Evolutionary conservation across 1,140 invertebrate species (phyloP).

Genomic region (Zelostemma sp.): DNA sequence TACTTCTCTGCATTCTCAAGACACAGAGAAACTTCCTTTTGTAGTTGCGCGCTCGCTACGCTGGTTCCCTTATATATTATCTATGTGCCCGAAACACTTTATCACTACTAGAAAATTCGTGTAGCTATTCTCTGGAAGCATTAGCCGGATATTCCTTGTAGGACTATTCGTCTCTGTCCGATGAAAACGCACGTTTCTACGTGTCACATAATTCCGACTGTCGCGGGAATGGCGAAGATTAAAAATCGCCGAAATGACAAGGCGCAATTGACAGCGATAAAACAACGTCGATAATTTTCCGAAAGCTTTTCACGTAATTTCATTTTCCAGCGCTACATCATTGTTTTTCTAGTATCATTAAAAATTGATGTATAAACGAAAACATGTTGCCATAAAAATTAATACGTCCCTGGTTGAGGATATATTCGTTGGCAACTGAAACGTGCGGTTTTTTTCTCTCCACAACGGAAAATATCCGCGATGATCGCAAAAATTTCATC

Average conservation of each 20-base stretch:
- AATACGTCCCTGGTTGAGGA: too few relatives aligned
- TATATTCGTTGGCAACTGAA: too few relatives aligned
- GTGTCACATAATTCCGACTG: slow-evolving; percentile 45
- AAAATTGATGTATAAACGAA: too few relatives aligned
- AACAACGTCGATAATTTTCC: slow-evolving; percentile 11
- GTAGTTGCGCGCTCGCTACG: slow-evolving; percentile 24
- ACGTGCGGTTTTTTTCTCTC: too few relatives aligned
- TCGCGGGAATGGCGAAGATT: slow-evolving; percentile 37
- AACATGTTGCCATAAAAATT: too few relatives aligned
- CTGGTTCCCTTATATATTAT: slow-evolving; percentile 22
- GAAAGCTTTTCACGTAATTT: too few relatives aligned
- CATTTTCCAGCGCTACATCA: too few relatives aligned
- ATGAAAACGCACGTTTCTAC: slow-evolving; percentile 47
- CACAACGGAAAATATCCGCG: too few relatives aligned
- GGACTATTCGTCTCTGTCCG: slow-evolving; percentile 45
- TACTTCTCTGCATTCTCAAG: slow-evolving; percentile 36
- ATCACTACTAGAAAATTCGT: slow-evolving; percentile 51
- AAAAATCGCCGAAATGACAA: slow-evolving; percentile 40
- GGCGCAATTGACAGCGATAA: slow-evolving; percentile 3
- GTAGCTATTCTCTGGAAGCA: slow-evolving; percentile 49
- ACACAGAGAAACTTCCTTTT: slow-evolving; percentile 43
- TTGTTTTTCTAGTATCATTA: too few relatives aligned
- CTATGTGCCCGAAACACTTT: slow-evolving; percentile 40
- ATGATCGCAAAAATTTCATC: slow-evolving; percentile 9
- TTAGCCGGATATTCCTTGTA: slow-evolving; percentile 48